Conservation (phyloP, 2,888 invertebrate species). For the Drosophila nigricruria region DNA sequence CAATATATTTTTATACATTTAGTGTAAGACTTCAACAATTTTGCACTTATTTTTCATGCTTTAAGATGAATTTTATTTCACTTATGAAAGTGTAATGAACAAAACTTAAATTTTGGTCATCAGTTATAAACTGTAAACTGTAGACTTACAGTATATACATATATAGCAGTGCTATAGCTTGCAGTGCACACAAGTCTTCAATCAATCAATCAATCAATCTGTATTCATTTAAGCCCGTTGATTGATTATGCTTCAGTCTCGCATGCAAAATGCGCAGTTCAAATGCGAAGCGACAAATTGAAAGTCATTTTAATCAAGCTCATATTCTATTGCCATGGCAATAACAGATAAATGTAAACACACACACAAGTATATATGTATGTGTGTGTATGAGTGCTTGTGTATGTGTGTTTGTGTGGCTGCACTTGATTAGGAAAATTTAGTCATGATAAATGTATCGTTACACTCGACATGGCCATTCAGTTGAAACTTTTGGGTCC, state of each 20-base stretch:
- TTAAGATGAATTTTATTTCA: background rate
- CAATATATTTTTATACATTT: too few relatives aligned
- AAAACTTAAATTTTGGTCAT: background rate
- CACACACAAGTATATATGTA: background rate
- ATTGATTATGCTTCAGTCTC: conserved; percentile 8
- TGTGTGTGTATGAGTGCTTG: background rate
- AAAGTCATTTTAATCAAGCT: conserved; percentile 13
- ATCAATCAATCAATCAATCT: background rate
- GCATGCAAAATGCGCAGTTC: conserved; percentile 3
- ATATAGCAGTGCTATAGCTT: background rate
- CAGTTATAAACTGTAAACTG: background rate
- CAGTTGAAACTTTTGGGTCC: conserved; percentile 27
- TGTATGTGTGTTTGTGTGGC: conserved; percentile 8
- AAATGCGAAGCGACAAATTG: conserved; percentile 1
- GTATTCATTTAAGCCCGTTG: background rate
- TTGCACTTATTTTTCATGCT: background rate
- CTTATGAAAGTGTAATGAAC: too few relatives aligned
- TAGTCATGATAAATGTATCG: conserved; percentile 64
- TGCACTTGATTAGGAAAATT: conserved; percentile 67
- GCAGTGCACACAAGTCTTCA: background rate
- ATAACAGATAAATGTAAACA: background rate
- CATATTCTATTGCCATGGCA: background rate
- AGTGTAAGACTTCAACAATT: background rate
- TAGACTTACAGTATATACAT: background rate
- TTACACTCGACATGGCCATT: conserved; percentile 28